Evolutionary conservation across 2,888 invertebrate species (phyloP).

Genomic region (Endomychus coccineus): DNA sequence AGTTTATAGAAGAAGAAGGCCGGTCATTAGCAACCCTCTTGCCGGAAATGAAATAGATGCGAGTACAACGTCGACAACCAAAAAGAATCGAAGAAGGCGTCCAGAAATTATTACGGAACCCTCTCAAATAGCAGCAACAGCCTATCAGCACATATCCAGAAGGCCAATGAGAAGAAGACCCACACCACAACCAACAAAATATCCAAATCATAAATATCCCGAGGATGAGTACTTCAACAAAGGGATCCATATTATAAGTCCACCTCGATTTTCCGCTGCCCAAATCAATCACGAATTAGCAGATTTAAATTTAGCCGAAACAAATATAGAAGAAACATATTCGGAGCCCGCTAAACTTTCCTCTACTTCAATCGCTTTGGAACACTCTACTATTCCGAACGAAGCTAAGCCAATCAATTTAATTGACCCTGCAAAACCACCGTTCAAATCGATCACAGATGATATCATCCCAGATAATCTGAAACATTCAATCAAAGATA

Average conservation of each 20-base stretch:
- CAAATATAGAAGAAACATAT: slow-evolving; percentile 1
- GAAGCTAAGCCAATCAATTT: too few species aligned
- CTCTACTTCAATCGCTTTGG: too few species aligned
- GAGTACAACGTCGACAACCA: slow-evolving; percentile 2
- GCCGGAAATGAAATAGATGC: slow-evolving; percentile 1
- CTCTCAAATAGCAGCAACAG: slow-evolving; percentile 44
- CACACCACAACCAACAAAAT: slow-evolving; percentile 18
- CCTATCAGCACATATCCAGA: slow-evolving; percentile 43
- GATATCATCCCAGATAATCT: slow-evolving; percentile 12
- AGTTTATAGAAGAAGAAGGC: neutral
- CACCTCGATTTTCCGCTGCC: slow-evolving; percentile 17
- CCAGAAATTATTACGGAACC: slow-evolving; percentile 17
- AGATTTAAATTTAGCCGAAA: slow-evolving; percentile 3
- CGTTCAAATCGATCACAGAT: neutral
- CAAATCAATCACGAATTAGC: slow-evolving; percentile 9
- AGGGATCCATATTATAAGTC: slow-evolving; percentile 19
- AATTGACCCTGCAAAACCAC: too few species aligned
- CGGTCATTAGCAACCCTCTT: slow-evolving; percentile 15
- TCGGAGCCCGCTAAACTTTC: neutral
- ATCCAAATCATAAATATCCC: slow-evolving; percentile 36
- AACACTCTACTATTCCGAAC: too few species aligned
- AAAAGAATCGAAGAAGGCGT: slow-evolving; percentile 11
- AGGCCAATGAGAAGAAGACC: slow-evolving; percentile 18
- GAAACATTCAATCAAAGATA: slow-evolving; percentile 25
- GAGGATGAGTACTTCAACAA: slow-evolving; percentile 21